Conservation (phyloP, 2,113 vertebrate genomes). For the Sardina pilchardus region DNA sequence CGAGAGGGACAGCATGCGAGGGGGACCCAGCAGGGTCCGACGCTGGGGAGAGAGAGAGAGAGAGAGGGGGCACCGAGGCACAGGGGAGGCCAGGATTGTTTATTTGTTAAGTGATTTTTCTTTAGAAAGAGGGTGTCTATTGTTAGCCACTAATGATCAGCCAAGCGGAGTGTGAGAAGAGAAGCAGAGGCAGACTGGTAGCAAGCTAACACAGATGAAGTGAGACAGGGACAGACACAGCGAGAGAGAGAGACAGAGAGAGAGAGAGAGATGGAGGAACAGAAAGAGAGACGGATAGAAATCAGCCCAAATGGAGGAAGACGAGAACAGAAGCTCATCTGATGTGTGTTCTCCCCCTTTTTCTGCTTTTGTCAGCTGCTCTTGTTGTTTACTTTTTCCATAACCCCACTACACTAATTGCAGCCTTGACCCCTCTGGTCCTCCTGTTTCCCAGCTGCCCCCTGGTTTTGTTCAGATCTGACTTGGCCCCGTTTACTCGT, state of each 20-base stretch:
- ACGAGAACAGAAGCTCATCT: not conserved
- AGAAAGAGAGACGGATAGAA: not conserved
- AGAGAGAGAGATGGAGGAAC: not conserved
- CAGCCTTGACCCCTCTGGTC: not conserved
- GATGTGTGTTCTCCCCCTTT: not conserved
- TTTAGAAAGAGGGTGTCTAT: conserved; percentile 41
- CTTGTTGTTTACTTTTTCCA: not conserved
- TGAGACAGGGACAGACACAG: not conserved
- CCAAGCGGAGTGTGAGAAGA: conserved; percentile 65
- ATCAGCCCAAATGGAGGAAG: not conserved
- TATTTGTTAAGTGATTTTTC: conserved; percentile 61
- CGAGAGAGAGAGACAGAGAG: too few species aligned
- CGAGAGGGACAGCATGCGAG: not conserved
- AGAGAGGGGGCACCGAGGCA: conserved; percentile 24
- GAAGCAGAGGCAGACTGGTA: conserved; percentile 33
- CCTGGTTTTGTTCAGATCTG: not conserved
- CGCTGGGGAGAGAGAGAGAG: conserved; percentile 9
- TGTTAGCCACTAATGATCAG: conserved; percentile 58
- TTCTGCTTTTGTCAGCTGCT: not conserved
- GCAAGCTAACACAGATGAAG: conserved; percentile 9
- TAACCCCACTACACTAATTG: not conserved
- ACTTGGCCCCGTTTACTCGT: not conserved
- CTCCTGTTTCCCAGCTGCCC: not conserved
- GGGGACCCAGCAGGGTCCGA: conserved; percentile 6
- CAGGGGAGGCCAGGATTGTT: conserved; percentile 56